These are phyloP conservation scores for Cotesia glomerata DNA, from an alignment of 1,140 invertebrate species.

Conservation along the genomic window DNA sequence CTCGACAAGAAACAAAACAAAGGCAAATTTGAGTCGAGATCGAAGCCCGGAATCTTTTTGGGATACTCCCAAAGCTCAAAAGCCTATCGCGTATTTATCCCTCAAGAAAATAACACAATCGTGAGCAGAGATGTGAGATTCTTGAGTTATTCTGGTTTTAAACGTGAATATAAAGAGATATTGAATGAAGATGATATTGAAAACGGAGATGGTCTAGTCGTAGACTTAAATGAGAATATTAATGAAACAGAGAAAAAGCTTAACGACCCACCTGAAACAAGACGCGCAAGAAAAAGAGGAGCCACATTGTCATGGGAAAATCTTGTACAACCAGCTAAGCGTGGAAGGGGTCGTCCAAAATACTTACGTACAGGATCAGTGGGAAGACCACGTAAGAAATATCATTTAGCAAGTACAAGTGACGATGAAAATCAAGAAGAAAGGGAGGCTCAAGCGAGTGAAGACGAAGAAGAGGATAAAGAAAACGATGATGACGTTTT, in stretches of 20 bases:
- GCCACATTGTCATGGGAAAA: neutral
- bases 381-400: neutral
- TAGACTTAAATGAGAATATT: neutral
- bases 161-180: neutral
- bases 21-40: neutral
- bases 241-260: neutral
- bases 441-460: neutral
- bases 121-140: constrained; percentile 11
- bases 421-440: neutral
- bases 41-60: neutral
- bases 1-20: neutral
- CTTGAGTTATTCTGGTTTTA: neutral
- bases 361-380: neutral
- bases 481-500: neutral
- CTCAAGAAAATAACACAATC: too few relatives aligned
- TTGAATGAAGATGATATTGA: neutral
- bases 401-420: neutral
- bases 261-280: neutral
- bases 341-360: neutral
- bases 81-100: constrained; percentile 1
- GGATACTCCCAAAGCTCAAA: constrained; percentile 1
- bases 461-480: neutral
- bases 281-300: neutral
- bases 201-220: neutral
- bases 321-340: neutral